Evolutionary conservation across 1,140 invertebrate genomes (phyloP), one percentile per base, ranked within the genome.

Genomic region (Papilio machaon): DNA sequence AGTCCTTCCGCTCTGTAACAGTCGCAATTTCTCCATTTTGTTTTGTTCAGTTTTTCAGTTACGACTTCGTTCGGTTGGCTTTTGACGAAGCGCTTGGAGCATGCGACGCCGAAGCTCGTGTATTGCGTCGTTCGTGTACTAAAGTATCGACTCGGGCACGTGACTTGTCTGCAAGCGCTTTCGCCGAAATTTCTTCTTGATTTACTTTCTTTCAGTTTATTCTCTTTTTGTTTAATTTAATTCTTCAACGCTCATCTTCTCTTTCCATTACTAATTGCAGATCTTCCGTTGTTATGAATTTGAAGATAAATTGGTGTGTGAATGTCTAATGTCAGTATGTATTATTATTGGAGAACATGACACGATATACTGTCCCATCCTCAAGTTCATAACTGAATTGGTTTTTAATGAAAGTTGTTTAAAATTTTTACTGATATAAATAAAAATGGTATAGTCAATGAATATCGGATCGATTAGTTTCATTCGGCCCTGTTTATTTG

Each of bases 1-100:
- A 86, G 89, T 86, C 83, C 86, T 90, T 91, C 88, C 90, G 83
- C 88, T 92, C 90, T 92, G 88, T 91, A 90, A 87, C 92, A 94
- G 92, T 94, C 93, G 93, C 93, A 93, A 92, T 93, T 92, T 93
- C 91, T 91, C 85, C 84, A 81, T 88, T 91, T 86, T 82, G 73
- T 85, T 85, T 86, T 30, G 58, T 86, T 88, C 87, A 83, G 75
- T 81, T 85, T 86, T 83, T 83, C 83, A 15, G 52, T 79, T 79
- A 79, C 77, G 17, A 38, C 77, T 79, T 79, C 77, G 54, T 79
- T 79, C 13, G 6, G 77, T 79, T 79, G 35, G 58, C 47, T 23
- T 79, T 35, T 67, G 77, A 79, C 58, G 58, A 58, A n/a, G 35
- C 77, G 77, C 77, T 79, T 79, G 52, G 19, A 38, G 75, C 75